These are phyloP conservation scores for Steinernema feltiae DNA, from an alignment of 1,140 invertebrate genomes.

Conservation along the genomic window DNA sequence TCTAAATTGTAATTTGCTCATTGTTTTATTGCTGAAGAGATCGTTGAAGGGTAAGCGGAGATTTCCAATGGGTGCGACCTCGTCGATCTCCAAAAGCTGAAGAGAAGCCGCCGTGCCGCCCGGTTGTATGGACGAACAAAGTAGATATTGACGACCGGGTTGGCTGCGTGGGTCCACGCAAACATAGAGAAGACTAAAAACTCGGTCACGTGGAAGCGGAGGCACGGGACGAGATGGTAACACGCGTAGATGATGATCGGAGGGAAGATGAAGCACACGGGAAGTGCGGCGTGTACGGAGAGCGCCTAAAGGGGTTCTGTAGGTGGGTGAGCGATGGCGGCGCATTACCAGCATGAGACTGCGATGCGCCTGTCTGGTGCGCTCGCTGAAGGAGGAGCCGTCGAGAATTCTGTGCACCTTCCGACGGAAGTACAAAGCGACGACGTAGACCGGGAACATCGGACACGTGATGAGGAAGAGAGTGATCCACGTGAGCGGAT, in stretches of 20 bases:
- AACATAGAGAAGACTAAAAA: not conserved
- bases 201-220: not conserved
- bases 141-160: not conserved
- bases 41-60: not conserved
- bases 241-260: conserved; percentile 1
- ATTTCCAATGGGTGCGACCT: not conserved
- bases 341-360: not conserved
- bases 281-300: not conserved
- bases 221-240: not conserved
- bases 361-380: not conserved
- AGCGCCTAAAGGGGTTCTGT: not conserved
- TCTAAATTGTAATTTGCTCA: not conserved
- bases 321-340: not conserved
- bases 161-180: not conserved
- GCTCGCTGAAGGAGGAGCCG: conserved; percentile 4
- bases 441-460: not conserved
- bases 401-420: not conserved
- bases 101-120: not conserved
- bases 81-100: not conserved
- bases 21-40: not conserved
- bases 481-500: not conserved
- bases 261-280: conserved; percentile 6
- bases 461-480: not conserved
- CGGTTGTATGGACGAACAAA: not conserved
- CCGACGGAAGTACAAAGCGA: not conserved